Evolutionary conservation across 2,113 vertebrate species (phyloP).

Genomic region (Phoxinus phoxinus): DNA sequence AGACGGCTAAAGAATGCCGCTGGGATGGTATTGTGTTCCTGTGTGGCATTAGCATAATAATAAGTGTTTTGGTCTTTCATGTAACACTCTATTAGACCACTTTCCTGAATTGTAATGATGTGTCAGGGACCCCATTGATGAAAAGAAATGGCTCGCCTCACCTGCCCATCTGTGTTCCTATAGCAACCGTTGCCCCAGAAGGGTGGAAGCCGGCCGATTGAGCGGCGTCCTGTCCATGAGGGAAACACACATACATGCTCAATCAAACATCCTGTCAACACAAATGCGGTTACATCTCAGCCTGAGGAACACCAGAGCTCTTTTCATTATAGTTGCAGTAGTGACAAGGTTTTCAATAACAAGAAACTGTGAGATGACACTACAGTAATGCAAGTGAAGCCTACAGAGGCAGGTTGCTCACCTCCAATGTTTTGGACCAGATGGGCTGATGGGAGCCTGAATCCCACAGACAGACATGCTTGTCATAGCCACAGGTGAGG

Average conservation of each 20-base stretch:
- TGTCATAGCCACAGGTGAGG: conserved; percentile 93
- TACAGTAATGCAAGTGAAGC: not conserved
- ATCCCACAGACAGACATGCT: conserved; percentile 93
- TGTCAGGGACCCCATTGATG: conserved; percentile 46
- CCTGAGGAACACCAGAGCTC: not conserved
- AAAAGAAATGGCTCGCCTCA: conserved; percentile 67
- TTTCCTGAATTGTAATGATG: conserved; percentile 35
- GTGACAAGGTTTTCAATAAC: not conserved
- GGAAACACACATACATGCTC: conserved; percentile 45
- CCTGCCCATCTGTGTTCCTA: conserved; percentile 95
- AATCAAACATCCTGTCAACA: conserved; percentile 27
- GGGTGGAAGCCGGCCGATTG: conserved; percentile 97
- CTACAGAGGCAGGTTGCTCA: conserved; percentile 58
- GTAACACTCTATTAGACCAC: conserved; percentile 40
- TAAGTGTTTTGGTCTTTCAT: conserved; percentile 43
- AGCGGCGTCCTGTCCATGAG: conserved; percentile 84
- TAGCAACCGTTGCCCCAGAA: conserved; percentile 89
- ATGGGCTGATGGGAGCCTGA: conserved; percentile 86
- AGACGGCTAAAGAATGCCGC: conserved; percentile 32
- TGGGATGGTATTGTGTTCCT: conserved; percentile 5
- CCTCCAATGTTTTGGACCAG: conserved; percentile 93
- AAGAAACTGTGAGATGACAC: not conserved
- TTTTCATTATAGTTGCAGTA: conserved; percentile 1
- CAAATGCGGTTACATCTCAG: conserved; percentile 2
- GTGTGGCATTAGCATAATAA: conserved; percentile 51